Conservation (phyloP, 1,140 invertebrate genomes). For the Sarcophaga bullata region DNA sequence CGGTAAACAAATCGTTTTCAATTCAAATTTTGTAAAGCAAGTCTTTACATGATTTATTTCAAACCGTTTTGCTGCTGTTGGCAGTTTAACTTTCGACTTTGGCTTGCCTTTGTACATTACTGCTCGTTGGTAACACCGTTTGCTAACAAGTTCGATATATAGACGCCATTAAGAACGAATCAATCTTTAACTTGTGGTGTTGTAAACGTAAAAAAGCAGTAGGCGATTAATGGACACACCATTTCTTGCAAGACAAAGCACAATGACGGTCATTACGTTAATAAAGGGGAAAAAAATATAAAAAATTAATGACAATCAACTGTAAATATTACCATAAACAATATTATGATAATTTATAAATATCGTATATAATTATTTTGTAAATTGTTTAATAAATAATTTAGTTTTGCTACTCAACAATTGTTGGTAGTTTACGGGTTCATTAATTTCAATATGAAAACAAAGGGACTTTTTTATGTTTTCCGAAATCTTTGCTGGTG, state of each 20-base stretch:
- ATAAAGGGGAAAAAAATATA: neutral
- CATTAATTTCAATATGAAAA: too few relatives aligned
- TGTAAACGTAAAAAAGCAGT: neutral
- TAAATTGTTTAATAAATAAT: too few relatives aligned
- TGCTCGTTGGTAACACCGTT: neutral
- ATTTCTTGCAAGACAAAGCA: neutral
- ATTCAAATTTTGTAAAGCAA: neutral
- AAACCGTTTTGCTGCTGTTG: neutral
- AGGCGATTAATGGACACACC: neutral
- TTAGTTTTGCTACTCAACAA: too few relatives aligned
- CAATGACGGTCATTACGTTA: constrained; percentile 9
- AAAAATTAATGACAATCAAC: neutral
- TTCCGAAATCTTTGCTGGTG: too few relatives aligned
- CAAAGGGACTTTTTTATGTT: too few relatives aligned
- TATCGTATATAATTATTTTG: too few relatives aligned
- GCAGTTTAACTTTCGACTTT: neutral
- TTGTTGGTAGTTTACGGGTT: too few relatives aligned
- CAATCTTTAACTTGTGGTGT: neutral
- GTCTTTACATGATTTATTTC: neutral
- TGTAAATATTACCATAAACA: constrained; percentile 3
- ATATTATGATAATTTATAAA: neutral
- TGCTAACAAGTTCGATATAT: neutral
- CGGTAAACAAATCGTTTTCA: neutral
- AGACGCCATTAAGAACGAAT: neutral
- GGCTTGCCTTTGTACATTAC: neutral